Conservation (phyloP, 2,113 vertebrate species). For the Solea solea region DNA sequence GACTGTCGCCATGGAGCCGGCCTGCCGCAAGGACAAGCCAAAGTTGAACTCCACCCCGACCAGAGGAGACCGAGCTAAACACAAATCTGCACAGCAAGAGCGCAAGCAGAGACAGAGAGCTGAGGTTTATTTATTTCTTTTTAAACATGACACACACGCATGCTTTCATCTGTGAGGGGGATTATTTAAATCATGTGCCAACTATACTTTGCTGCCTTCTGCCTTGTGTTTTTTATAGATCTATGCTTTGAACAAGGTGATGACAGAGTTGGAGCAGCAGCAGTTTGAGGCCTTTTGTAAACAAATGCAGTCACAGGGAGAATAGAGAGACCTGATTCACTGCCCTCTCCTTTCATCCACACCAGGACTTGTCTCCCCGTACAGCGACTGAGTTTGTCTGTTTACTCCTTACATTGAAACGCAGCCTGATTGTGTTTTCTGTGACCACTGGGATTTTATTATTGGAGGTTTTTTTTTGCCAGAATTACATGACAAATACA, state of each 20-base stretch:
- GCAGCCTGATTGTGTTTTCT: not conserved
- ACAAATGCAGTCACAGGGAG: constrained; percentile 91
- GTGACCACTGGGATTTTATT: not conserved
- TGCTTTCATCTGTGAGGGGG: not conserved
- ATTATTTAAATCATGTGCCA: not conserved
- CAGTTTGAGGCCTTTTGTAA: constrained; percentile 97
- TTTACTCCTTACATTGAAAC: not conserved
- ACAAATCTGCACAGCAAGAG: constrained; percentile 92
- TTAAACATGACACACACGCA: not conserved
- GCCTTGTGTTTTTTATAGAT: constrained; percentile 80
- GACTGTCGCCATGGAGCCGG: constrained; percentile 84
- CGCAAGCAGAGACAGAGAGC: constrained; percentile 93
- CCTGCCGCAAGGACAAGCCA: constrained; percentile 85
- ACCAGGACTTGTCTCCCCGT: constrained; percentile 1
- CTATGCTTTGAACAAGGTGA: constrained; percentile 95
- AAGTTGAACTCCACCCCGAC: constrained; percentile 87
- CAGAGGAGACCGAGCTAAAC: constrained; percentile 88
- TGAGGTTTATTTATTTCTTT: constrained; percentile 78
- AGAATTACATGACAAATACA: too few relatives aligned
- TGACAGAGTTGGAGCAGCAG: constrained; percentile 97
- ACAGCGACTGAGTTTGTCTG: not conserved
- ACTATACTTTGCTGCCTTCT: not conserved
- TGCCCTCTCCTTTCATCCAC: not conserved
- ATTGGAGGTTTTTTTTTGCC: too few relatives aligned
- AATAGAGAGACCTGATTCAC: constrained; percentile 72